Conservation (phyloP, 1,140 invertebrate species). For the Cyphomyrmex costatus region DNA sequence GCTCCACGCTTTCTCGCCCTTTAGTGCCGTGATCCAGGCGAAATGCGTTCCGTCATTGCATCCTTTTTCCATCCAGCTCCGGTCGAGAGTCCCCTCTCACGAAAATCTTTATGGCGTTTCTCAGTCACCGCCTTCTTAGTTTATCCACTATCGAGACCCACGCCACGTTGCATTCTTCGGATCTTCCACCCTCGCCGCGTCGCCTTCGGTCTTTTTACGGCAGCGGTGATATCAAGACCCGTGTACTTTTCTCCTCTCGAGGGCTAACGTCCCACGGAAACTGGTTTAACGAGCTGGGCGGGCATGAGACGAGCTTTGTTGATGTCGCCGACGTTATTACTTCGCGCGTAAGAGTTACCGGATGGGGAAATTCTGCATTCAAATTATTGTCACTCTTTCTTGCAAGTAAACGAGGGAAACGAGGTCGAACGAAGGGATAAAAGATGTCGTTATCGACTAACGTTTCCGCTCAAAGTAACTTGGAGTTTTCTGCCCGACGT, state of each 20-base stretch:
- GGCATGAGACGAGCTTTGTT: constrained; percentile 80
- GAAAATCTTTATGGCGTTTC: constrained; percentile 31
- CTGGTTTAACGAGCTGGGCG: constrained; percentile 82
- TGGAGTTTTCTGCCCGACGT: neutral
- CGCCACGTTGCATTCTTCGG: constrained; percentile 21
- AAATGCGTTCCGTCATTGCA: neutral
- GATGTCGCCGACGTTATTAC: constrained; percentile 79
- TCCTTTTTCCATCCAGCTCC: neutral
- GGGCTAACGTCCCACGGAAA: constrained; percentile 52
- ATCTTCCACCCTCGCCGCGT: neutral
- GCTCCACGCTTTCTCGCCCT: neutral
- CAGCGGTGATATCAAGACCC: neutral
- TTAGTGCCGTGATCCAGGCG: constrained; percentile 10
- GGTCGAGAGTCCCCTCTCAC: constrained; percentile 49
- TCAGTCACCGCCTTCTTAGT: constrained; percentile 36
- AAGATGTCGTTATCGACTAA: constrained; percentile 13
- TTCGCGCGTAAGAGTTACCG: constrained; percentile 67
- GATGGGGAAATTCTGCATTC: constrained; percentile 64
- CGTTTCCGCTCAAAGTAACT: constrained; percentile 9
- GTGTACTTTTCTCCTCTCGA: neutral
- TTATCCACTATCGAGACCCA: constrained; percentile 45
- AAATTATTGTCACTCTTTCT: constrained; percentile 38
- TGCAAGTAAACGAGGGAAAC: constrained; percentile 31
- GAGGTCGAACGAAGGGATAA: constrained; percentile 33
- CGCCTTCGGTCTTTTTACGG: constrained; percentile 35